These are phyloP conservation scores for Eulemur macaco DNA, from an alignment of 2,113 vertebrate genomes.

Conservation along the genomic window DNA sequence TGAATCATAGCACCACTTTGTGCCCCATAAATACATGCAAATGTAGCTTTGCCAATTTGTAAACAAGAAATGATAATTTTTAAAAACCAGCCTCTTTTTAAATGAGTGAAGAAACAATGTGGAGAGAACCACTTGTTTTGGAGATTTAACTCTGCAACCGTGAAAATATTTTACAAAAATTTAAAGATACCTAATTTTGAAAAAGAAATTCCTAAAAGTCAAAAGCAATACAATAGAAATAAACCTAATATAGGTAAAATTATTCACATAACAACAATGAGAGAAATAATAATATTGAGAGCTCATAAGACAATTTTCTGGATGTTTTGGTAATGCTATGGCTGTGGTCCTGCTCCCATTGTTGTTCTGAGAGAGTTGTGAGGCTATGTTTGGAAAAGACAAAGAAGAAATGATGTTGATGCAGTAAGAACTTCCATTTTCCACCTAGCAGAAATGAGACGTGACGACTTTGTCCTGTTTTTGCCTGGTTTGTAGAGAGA, in stretches of 20 bases:
- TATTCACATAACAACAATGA: not conserved
- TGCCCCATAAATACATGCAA: too few species aligned
- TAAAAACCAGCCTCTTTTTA: not conserved
- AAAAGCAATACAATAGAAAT: not conserved
- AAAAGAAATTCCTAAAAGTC: not conserved
- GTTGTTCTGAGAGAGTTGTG: not conserved
- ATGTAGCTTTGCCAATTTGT: too few species aligned
- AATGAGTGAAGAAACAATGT: not conserved
- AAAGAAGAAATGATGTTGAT: rapidly evolving
- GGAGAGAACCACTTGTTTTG: not conserved
- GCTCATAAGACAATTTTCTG: not conserved
- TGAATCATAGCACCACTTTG: too few species aligned
- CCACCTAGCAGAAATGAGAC: too few species aligned
- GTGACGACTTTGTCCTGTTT: not conserved
- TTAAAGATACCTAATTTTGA: not conserved
- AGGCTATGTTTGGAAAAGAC: not conserved
- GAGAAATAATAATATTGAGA: rapidly evolving
- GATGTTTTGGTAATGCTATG: rapidly evolving
- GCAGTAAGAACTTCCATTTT: not conserved
- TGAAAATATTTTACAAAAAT: not conserved
- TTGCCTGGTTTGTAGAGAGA: not conserved
- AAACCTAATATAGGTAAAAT: not conserved
- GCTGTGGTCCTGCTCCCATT: rapidly evolving
- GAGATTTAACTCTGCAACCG: not conserved
- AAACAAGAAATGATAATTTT: too few species aligned